Conservation (phyloP, 2,797 vertebrate genomes). For the Chiloscyllium punctatum region DNA sequence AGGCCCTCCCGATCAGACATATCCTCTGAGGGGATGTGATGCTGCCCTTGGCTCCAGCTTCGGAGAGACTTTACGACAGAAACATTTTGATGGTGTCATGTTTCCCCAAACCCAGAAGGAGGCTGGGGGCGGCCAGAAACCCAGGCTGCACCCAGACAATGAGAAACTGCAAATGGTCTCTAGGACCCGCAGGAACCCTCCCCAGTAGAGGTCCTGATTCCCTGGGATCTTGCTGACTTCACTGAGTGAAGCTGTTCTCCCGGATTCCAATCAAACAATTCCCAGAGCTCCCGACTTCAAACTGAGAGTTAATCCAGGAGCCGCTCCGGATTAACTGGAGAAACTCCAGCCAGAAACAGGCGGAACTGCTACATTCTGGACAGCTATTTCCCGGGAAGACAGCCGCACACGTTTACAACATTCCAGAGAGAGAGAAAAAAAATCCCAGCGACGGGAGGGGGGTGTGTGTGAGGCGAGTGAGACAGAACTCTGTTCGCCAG, state of each 20-base stretch:
- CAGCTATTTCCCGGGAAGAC: conserved; percentile 37
- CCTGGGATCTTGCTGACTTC: neutral
- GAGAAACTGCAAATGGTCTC: neutral
- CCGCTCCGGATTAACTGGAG: neutral
- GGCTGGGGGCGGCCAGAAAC: neutral
- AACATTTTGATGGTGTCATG: neutral
- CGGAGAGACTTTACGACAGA: neutral
- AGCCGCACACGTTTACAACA: conserved; percentile 65
- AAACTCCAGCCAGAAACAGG: neutral
- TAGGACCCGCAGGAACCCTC: conserved; percentile 24
- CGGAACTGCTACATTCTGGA: neutral
- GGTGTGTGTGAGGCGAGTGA: neutral
- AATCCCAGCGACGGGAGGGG: neutral
- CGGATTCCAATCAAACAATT: neutral
- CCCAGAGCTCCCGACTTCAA: neutral
- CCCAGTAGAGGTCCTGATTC: neutral
- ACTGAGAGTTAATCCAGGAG: neutral
- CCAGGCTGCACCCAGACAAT: too few relatives aligned
- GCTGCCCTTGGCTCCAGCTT: neutral
- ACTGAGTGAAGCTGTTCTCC: neutral
- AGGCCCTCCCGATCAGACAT: neutral
- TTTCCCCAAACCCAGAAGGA: neutral
- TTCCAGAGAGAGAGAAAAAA: conserved; percentile 41
- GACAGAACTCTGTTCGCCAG: neutral
- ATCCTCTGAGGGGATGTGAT: neutral